Evolutionary conservation across 2,113 vertebrate species (phyloP).

Genomic region (Phaethon lepturus): DNA sequence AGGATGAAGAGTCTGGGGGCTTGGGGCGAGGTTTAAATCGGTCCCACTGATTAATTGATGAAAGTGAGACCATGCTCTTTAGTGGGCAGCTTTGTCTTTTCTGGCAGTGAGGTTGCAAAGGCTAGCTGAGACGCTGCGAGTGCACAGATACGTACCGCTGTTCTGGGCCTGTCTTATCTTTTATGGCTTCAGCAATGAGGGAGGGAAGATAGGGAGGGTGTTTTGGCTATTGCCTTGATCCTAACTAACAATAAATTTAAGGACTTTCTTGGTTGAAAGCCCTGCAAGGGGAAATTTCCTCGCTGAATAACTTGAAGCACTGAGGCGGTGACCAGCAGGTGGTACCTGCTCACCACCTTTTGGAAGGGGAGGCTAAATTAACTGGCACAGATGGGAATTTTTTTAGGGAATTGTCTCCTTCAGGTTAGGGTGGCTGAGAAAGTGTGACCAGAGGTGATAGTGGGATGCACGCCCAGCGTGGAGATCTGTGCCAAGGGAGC

Average conservation of each 20-base stretch:
- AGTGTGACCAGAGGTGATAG: background rate
- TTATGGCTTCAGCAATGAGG: background rate
- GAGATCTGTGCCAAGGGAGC: background rate
- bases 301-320: background rate
- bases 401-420: background rate
- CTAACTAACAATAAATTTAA: background rate
- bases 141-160: rapidly evolving
- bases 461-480: too few species aligned
- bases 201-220: background rate
- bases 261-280: background rate
- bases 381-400: background rate
- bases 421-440: too few species aligned
- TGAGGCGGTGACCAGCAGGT: background rate
- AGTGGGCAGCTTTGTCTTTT: background rate
- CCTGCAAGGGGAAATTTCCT: background rate
- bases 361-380: background rate
- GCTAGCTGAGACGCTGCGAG: background rate
- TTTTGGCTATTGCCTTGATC: background rate
- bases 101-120: background rate
- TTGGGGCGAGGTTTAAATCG: background rate
- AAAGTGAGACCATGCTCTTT: background rate
- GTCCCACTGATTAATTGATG: too few species aligned
- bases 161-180: background rate
- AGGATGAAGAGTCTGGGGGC: background rate
- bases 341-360: background rate